phyloP scores from a whole-genome alignment of 2,888 invertebrate genomes.

The Morinoia aosen region DNA sequence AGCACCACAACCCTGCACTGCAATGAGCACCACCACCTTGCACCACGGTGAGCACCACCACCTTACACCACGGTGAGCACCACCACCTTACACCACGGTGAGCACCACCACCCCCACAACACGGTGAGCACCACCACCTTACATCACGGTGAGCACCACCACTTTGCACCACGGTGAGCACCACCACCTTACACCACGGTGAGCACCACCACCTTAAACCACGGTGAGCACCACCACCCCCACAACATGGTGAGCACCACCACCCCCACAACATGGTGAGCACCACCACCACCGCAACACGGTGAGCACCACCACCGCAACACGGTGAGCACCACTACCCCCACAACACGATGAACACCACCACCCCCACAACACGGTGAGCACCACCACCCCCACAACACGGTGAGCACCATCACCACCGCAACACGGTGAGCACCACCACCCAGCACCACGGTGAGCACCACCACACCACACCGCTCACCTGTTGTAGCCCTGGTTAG shows the following conservation, averaged over 20 bases:
- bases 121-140: background rate
- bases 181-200: background rate
- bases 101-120: background rate
- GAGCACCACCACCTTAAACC: background rate
- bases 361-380: too few species aligned
- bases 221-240: background rate
- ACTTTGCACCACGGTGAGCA: background rate
- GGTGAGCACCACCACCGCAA: too few species aligned
- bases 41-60: too few species aligned
- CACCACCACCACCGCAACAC: too few species aligned
- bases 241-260: background rate
- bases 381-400: background rate
- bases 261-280: too few species aligned
- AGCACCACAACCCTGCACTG: too few species aligned
- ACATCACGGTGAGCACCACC: background rate
- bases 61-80: too few species aligned
- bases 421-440: background rate
- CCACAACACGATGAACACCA: too few species aligned
- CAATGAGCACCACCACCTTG: too few species aligned
- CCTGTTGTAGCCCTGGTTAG: constrained; percentile 79
- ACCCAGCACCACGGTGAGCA: background rate
- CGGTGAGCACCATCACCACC: background rate
- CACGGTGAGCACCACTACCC: too few species aligned
- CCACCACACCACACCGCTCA: constrained; percentile 68
- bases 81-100: background rate